phyloP scores from a whole-genome alignment of 1,140 invertebrate species.

The Heliconius hewitsoni region DNA sequence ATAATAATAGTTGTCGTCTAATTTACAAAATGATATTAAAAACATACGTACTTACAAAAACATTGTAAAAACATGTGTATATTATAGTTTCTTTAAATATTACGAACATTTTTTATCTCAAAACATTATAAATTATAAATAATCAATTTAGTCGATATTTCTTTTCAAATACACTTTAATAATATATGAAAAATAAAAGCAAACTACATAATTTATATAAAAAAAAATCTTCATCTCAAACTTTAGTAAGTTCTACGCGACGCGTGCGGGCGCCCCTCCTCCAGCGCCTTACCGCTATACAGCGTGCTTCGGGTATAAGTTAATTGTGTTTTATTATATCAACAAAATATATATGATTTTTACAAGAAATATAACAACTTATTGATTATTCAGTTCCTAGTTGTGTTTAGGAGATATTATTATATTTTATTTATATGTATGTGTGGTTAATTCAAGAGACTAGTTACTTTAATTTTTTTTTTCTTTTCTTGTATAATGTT shows the following conservation, averaged over 20 bases:
- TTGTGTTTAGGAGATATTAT: neutral
- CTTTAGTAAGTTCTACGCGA: slow-evolving; percentile 31
- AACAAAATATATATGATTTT: slow-evolving; percentile 22
- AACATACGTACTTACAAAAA: too few species aligned
- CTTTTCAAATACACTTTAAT: neutral
- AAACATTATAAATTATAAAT: too few species aligned
- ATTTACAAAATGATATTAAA: too few species aligned
- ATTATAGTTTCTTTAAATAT: too few species aligned
- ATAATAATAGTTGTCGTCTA: too few species aligned
- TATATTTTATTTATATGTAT: neutral
- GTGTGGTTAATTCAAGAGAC: neutral
- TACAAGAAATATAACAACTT: slow-evolving; percentile 7
- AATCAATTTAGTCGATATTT: neutral
- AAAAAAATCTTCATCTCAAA: slow-evolving; percentile 7
- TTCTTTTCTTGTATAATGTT: neutral
- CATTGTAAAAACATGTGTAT: too few species aligned
- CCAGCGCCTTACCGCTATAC: slow-evolving; percentile 73
- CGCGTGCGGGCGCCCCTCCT: slow-evolving; percentile 65
- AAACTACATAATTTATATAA: too few species aligned
- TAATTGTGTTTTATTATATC: slow-evolving; percentile 42
- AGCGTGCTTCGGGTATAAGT: slow-evolving; percentile 50
- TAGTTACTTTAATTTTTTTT: neutral
- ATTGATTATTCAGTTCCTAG: neutral
- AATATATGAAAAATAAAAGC: neutral
- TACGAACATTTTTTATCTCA: too few species aligned